phyloP scores from a whole-genome alignment of 2,797 vertebrate genomes.

The Menidia menidia region DNA sequence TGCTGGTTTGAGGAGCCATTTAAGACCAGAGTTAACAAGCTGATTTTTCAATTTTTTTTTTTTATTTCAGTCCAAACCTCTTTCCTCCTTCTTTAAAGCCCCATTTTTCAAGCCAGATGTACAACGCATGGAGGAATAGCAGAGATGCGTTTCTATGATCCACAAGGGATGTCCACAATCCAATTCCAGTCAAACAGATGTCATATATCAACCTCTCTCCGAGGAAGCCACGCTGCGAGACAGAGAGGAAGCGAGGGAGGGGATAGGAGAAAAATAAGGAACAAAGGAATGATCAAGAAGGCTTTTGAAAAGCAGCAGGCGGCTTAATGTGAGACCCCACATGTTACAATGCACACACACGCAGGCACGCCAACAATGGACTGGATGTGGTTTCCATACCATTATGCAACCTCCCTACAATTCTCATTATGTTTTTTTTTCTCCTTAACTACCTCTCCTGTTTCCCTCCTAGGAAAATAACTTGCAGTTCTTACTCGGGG shows the following conservation, averaged over 20 bases:
- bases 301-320: slow-evolving; percentile 56
- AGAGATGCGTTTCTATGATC: slow-evolving; percentile 68
- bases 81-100: slow-evolving; percentile 10
- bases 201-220: slow-evolving; percentile 77
- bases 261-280: slow-evolving; percentile 40
- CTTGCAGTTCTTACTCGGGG: slow-evolving; percentile 56
- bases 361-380: slow-evolving; percentile 40
- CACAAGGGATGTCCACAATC: slow-evolving; percentile 76
- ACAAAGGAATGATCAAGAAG: slow-evolving; percentile 68
- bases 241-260: slow-evolving; percentile 45
- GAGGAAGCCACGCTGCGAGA: slow-evolving; percentile 57
- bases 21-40: slow-evolving; percentile 13
- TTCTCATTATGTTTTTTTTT: slow-evolving; percentile 11
- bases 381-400: slow-evolving; percentile 49
- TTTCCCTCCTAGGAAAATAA: slow-evolving; percentile 43
- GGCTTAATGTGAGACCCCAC: slow-evolving; percentile 56
- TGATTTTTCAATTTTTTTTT: slow-evolving; percentile 25
- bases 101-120: slow-evolving; percentile 48
- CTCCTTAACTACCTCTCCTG: neutral
- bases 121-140: slow-evolving; percentile 54
- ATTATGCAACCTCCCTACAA: slow-evolving; percentile 29
- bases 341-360: slow-evolving; percentile 33
- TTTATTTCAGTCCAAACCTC: slow-evolving; percentile 37
- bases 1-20: slow-evolving; percentile 31
- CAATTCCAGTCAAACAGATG: slow-evolving; percentile 83